Conservation (phyloP, 2,797 vertebrate species). For the Sebastes steindachneri region DNA sequence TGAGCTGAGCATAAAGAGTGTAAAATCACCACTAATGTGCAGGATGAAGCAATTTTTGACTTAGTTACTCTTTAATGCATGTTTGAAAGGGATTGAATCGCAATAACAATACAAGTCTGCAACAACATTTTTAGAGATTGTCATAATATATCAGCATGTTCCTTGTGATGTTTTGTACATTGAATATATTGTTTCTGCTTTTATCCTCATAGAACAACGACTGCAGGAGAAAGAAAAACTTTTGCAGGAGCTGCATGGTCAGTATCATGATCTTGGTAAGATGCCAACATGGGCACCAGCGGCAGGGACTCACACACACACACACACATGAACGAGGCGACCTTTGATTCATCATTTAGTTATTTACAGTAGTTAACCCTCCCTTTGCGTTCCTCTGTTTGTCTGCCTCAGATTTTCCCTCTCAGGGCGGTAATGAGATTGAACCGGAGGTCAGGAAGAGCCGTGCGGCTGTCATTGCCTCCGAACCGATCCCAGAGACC, state of each 20-base stretch:
- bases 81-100: neutral
- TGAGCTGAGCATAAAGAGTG: neutral
- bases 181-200: neutral
- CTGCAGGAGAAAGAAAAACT: constrained; percentile 81
- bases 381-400: constrained; percentile 22
- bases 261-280: constrained; percentile 78
- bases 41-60: neutral
- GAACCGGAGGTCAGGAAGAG: constrained; percentile 72
- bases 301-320: neutral
- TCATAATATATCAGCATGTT: no score
- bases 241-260: constrained; percentile 76
- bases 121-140: no score
- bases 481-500: constrained; percentile 76
- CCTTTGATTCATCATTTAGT: neutral
- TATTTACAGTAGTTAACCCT: constrained; percentile 5
- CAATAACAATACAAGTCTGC: neutral
- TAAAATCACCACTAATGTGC: neutral
- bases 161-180: neutral
- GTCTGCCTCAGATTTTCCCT: constrained; percentile 63
- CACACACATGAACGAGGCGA: neutral
- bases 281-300: neutral
- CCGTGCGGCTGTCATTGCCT: constrained; percentile 80
- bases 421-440: constrained; percentile 58
- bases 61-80: neutral
- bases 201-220: constrained; percentile 63